Evolutionary conservation across 2,113 vertebrate genomes (phyloP).

Genomic region (Coreoperca whiteheadi): DNA sequence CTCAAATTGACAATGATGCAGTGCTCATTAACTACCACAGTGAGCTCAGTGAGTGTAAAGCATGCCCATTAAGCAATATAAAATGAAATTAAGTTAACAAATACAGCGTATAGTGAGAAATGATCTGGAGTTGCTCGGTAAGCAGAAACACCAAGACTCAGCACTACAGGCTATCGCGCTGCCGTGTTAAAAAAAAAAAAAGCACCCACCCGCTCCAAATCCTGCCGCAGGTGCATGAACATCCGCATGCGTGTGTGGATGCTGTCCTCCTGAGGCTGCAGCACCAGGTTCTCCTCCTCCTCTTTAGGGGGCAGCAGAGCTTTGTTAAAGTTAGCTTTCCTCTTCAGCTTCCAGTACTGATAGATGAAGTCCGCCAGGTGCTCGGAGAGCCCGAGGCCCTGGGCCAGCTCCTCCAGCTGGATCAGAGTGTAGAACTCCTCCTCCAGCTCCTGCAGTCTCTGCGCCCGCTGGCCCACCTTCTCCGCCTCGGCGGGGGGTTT

Average conservation of each 20-base stretch:
- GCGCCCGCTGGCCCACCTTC: conserved; percentile 91
- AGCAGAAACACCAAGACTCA: not conserved
- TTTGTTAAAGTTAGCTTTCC: conserved; percentile 95
- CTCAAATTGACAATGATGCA: not conserved
- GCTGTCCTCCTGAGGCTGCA: conserved; percentile 95
- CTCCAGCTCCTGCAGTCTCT: conserved; percentile 95
- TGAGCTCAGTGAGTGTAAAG: not conserved
- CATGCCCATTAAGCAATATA: not conserved
- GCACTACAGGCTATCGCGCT: not conserved
- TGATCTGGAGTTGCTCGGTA: not conserved
- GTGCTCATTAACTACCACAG: not conserved
- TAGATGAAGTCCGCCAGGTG: conserved; percentile 92
- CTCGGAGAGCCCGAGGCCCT: conserved; percentile 86
- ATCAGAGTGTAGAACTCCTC: conserved; percentile 95
- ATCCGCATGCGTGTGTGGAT: conserved; percentile 98
- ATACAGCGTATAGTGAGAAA: not conserved
- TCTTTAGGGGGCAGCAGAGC: conserved; percentile 95
- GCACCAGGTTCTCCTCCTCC: conserved; percentile 91
- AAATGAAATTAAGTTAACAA: not conserved
- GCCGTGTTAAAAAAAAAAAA: not conserved
- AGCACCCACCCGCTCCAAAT: conserved; percentile 94
- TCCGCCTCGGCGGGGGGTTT: conserved; percentile 87
- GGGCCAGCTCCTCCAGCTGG: conserved; percentile 89
- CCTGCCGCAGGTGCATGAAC: conserved; percentile 99
- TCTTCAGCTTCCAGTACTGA: conserved; percentile 99